A percentile compares a stretch with the other conserved stretches of the same genome.
Conservation (phyloP, 2,797 vertebrate genomes). For the Columba guinea region DNA sequence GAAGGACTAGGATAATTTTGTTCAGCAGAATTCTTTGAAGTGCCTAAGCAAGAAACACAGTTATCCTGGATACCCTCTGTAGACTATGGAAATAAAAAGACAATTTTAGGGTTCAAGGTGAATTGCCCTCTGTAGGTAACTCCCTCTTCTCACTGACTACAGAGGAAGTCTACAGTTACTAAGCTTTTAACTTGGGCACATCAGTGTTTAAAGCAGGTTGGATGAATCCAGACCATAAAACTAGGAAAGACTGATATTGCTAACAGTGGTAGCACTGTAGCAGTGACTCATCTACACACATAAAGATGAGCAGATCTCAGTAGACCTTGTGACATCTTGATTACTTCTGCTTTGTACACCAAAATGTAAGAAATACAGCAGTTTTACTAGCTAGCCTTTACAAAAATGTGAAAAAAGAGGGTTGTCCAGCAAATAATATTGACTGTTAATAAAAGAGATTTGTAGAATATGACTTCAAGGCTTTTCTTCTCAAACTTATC, state of each 20-base stretch:
- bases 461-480: background rate
- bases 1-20: background rate
- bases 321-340: background rate
- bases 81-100: background rate
- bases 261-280: background rate
- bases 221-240: background rate
- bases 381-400: background rate
- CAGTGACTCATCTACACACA: background rate
- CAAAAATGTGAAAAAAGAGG: background rate
- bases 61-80: background rate
- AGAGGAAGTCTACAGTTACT: background rate
- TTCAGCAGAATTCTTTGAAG: background rate
- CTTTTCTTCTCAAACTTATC: background rate
- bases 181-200: background rate
- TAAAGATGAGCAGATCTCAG: background rate
- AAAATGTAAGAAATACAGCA: background rate
- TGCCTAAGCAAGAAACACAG: background rate
- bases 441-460: background rate
- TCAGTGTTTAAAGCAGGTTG: background rate
- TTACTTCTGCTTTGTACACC: background rate
- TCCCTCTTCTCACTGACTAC: background rate
- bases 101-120: background rate
- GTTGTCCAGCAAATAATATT: background rate
- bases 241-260: background rate
- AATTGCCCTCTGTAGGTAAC: background rate